Base-by-base conservation (phyloP, 2,113 vertebrate species). In the Peromyscus maniculatus region DNA sequence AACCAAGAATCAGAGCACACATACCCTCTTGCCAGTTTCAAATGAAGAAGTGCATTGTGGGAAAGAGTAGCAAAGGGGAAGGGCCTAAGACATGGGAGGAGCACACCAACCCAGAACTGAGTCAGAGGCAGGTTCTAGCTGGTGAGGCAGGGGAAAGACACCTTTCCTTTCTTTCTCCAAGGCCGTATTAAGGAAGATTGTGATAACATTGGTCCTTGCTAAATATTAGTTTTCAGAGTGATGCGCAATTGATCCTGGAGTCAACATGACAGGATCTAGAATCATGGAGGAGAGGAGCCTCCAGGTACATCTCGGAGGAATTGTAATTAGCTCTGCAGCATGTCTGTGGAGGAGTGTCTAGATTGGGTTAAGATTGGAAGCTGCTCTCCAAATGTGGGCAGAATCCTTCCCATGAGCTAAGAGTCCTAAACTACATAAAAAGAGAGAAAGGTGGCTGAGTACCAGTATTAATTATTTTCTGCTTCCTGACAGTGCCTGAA, bases 31-130 rank as follows among this genome's bases (percentile, higher is more conserved):
- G 46, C 62, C 13, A 77, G 16, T 89, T 93, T 91, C 16, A 80
- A 5, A 17, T 71, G 21, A 84, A 31, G 15, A 91, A 75, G 13
- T 66, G 0, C 5, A 57, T 0, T n/a, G 9, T 19, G 3, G 0
- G 26, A 24, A 93, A 13, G 78, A 49, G 12, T 72, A 28, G 31
- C 39, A 39, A 69, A 4, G 22, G 11, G 3, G 8, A 77, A 46
- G 17, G 1, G 46, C 46, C 2, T 64, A 43, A n/a, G 46, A 7
- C 7, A 43, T 4, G 1, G n/a, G 43, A 93, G 33, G n/a, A 86
- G 0, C 6, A 8, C 7, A 52, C 0, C 67, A 62, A 95, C 15
- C 0, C 22, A 28, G 4, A 57, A 33, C 22, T 11, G 79, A 13
- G 26, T 83, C 26, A 64, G 66, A 89, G 64, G 19, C 82, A 72